phyloP scores from a whole-genome alignment of 2,797 vertebrate species.

The Catostomus latipinnis region DNA sequence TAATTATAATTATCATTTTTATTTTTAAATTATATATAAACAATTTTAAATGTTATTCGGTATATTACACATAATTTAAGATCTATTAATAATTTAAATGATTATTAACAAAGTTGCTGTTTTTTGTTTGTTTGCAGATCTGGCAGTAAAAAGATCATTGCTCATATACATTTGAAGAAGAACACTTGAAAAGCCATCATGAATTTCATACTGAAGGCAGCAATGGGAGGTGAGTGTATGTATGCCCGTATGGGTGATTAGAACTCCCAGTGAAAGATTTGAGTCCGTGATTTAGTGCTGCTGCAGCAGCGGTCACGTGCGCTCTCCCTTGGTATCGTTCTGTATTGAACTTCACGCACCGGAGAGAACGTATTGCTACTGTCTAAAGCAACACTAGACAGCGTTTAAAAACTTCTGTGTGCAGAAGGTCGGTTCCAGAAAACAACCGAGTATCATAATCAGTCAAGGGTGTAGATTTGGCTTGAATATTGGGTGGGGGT shows the following conservation, averaged over 20 bases:
- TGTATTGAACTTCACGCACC: slow-evolving; percentile 16
- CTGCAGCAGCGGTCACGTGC: slow-evolving; percentile 49
- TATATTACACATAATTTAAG: too few relatives aligned
- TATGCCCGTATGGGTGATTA: slow-evolving; percentile 10
- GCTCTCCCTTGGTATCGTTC: neutral
- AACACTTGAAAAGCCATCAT: slow-evolving; percentile 70
- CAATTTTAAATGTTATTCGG: too few relatives aligned
- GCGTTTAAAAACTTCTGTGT: slow-evolving; percentile 3
- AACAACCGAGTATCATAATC: too few relatives aligned
- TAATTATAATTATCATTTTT: too few relatives aligned
- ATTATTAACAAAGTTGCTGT: neutral
- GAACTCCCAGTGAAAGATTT: slow-evolving; percentile 40
- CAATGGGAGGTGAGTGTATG: slow-evolving; percentile 88
- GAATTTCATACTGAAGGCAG: slow-evolving; percentile 97
- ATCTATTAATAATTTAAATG: too few relatives aligned
- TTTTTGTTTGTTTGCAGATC: slow-evolving; percentile 34
- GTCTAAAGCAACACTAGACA: slow-evolving; percentile 26
- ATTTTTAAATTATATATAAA: too few relatives aligned
- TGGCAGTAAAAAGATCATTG: too few relatives aligned
- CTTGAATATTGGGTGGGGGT: too few relatives aligned
- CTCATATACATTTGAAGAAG: neutral
- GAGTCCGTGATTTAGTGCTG: slow-evolving; percentile 48
- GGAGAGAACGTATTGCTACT: neutral
- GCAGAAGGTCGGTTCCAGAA: neutral
- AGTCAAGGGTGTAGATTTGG: too few relatives aligned